Evolutionary conservation across 2,888 invertebrate genomes (phyloP).

Genomic region (Tetrapedia diversipes): DNA sequence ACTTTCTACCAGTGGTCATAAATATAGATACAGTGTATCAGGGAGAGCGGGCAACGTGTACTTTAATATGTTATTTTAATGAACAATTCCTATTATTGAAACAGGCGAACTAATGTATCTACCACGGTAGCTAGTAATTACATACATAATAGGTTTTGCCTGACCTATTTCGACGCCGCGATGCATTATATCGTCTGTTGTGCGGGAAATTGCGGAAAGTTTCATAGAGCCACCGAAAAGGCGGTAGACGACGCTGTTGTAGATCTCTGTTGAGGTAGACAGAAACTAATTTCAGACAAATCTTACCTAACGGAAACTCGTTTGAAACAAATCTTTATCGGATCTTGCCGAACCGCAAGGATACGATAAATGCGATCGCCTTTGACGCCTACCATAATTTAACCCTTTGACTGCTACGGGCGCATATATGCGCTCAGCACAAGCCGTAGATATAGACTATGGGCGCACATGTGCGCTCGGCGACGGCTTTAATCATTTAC

Average conservation of each 20-base stretch:
- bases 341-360: background rate
- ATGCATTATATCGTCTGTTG: conserved; percentile 43
- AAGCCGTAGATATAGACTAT: too few species aligned
- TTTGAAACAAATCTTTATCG: conserved; percentile 55
- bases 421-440: too few species aligned
- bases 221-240: conserved; percentile 48
- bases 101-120: conserved; percentile 16
- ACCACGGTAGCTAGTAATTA: conserved; percentile 33
- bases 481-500: too few species aligned
- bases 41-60: background rate
- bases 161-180: conserved; percentile 34
- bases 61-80: conserved; percentile 10
- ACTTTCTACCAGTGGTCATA: background rate
- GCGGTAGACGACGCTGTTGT: conserved; percentile 35
- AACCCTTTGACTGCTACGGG: too few species aligned
- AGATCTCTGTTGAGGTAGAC: conserved; percentile 51
- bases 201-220: conserved; percentile 49
- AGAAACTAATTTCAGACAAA: conserved; percentile 67
- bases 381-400: conserved; percentile 27
- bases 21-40: background rate
- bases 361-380: conserved; percentile 24
- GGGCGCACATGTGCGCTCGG: too few species aligned
- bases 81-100: conserved; percentile 23
- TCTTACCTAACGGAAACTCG: conserved; percentile 53
- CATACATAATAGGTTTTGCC: conserved; percentile 33